Conservation (phyloP, 2,113 vertebrate genomes). For the Corythaeola cristata region DNA sequence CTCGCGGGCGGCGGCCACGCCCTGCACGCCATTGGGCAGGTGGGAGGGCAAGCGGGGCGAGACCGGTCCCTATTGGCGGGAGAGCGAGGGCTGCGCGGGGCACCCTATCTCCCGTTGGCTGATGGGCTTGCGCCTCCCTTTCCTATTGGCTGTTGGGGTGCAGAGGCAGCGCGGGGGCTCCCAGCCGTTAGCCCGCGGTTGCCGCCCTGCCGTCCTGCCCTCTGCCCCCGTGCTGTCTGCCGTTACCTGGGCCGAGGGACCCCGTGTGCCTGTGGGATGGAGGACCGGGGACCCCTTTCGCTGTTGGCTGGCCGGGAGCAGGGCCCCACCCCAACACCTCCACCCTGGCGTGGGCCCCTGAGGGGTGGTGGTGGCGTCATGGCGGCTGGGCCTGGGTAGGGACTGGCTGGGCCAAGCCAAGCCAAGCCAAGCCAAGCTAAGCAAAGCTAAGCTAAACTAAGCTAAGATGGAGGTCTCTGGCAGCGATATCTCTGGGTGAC, state of each 20-base stretch:
- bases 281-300: fast-evolving
- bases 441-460: no score
- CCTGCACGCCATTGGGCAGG: no score
- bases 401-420: no score
- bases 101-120: not conserved
- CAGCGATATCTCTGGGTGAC: fast-evolving
- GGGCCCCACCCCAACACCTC: not conserved
- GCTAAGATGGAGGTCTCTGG: no score
- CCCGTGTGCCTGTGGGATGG: not conserved
- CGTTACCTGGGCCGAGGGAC: not conserved
- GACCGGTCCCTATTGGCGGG: not conserved
- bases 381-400: fast-evolving
- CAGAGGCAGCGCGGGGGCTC: fast-evolving
- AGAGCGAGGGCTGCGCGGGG: not conserved
- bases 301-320: not conserved
- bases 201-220: not conserved
- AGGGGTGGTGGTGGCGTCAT: fast-evolving
- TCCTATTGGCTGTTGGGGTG: not conserved
- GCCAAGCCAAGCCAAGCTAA: no score
- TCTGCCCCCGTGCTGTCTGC: not conserved
- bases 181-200: fast-evolving
- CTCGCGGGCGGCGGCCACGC: no score
- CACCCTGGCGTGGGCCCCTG: fast-evolving
- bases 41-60: no score
- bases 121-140: not conserved